Evolutionary conservation across 2,888 invertebrate genomes (phyloP).

Genomic region (Calliopum simillimum): DNA sequence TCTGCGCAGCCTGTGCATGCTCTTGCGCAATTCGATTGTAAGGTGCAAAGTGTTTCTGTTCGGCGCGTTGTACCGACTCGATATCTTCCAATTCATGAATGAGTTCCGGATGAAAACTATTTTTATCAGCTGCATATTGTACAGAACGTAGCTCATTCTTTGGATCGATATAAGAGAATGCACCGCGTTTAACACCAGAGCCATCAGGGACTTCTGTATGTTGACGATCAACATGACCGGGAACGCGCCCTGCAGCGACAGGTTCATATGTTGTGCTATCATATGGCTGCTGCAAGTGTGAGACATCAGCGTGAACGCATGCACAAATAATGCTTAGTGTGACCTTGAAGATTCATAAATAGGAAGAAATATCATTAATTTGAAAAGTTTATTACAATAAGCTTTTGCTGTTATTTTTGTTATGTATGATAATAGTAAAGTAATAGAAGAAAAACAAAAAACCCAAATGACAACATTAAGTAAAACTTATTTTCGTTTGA

Average conservation of each 20-base stretch:
- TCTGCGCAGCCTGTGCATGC: constrained; percentile 66
- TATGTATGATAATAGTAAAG: no score
- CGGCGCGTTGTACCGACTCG: constrained; percentile 76
- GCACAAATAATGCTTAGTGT: no score
- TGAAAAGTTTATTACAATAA: no score
- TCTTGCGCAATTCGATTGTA: constrained; percentile 78
- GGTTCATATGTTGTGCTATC: constrained; percentile 28
- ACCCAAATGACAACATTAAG: no score
- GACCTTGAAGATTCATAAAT: no score
- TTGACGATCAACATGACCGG: constrained; percentile 80
- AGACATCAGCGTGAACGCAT: constrained; percentile 67
- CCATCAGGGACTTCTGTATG: no score
- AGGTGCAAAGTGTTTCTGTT: constrained; percentile 74
- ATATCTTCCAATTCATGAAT: constrained; percentile 78
- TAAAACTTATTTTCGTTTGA: no score
- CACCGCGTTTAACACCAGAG: constrained; percentile 77
- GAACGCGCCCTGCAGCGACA: constrained; percentile 76
- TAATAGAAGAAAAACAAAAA: no score
- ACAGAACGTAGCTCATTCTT: constrained; percentile 76
- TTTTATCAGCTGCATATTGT: constrained; percentile 79
- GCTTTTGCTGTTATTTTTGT: no score
- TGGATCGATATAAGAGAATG: constrained; percentile 83
- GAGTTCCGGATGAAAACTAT: constrained; percentile 79
- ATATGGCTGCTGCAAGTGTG: constrained; percentile 64
- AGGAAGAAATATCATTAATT: no score